These are phyloP conservation scores for Falco berigora DNA, from an alignment of 2,797 vertebrate species.

Conservation along the genomic window DNA sequence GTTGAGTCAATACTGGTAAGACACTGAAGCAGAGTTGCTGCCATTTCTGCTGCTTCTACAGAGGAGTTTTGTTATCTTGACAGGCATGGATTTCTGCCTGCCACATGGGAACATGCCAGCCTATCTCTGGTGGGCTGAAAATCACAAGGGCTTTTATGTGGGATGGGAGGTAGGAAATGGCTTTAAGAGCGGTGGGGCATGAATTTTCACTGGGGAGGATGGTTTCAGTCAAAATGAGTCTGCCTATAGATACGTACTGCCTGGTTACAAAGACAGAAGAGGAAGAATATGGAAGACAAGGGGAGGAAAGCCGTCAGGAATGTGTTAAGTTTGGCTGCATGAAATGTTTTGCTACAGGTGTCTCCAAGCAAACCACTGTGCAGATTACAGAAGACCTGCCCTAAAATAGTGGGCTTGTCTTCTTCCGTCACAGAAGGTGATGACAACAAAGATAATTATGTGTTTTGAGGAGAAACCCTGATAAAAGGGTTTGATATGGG, in stretches of 20 bases:
- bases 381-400: neutral
- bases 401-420: neutral
- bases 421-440: neutral
- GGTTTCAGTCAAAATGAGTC: neutral
- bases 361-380: neutral
- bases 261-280: neutral
- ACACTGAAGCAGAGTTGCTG: neutral
- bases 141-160: neutral
- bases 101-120: neutral
- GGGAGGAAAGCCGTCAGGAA: neutral
- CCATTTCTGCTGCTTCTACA: neutral
- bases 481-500: neutral
- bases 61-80: neutral
- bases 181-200: neutral
- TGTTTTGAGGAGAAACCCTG: neutral
- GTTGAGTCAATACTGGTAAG: neutral
- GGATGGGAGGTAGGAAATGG: neutral
- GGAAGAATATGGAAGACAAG: neutral
- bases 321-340: neutral
- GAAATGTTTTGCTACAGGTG: neutral
- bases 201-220: neutral
- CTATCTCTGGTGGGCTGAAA: neutral
- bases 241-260: neutral
- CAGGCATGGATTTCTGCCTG: neutral
- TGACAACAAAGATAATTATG: neutral